Percentiles rank a stretch among this genome's conserved stretches.
Conservation (phyloP, 2,888 invertebrate species). For the Altica lythri region DNA sequence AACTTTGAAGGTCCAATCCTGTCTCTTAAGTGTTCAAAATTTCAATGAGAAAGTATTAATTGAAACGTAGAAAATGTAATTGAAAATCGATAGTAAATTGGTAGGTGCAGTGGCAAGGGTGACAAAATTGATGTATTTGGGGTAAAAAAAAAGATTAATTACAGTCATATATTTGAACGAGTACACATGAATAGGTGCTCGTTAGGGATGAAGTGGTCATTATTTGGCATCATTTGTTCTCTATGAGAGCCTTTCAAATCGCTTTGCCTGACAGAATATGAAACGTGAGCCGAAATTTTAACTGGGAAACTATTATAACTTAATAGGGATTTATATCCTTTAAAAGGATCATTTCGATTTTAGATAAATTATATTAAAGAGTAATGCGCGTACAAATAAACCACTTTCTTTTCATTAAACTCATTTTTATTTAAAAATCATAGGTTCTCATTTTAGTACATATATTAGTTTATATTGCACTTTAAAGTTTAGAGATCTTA, state of each 20-base stretch:
- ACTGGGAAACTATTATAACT: too few species aligned
- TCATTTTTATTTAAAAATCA: too few species aligned
- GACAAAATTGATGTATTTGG: constrained; percentile 26
- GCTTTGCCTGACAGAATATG: not conserved
- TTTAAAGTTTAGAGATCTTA: too few species aligned
- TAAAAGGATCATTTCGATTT: too few species aligned
- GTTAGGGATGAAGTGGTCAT: constrained; percentile 16
- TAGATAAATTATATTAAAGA: too few species aligned
- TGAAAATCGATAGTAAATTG: constrained; percentile 22
- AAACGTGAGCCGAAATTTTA: constrained; percentile 6
- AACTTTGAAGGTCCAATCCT: not conserved
- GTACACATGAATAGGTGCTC: constrained; percentile 13
- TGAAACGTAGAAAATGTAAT: constrained; percentile 14
- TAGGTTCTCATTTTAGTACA: too few species aligned
- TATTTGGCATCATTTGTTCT: constrained; percentile 17
- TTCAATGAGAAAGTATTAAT: constrained; percentile 7
- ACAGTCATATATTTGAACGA: constrained; percentile 17
- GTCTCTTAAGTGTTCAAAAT: not conserved
- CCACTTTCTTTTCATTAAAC: too few species aligned
- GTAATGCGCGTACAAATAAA: too few species aligned
- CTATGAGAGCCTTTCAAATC: constrained; percentile 1
- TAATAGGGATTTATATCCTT: too few species aligned
- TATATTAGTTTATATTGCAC: too few species aligned
- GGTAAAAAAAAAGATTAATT: constrained; percentile 22
- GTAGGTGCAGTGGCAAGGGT: constrained; percentile 6